phyloP scores from a whole-genome alignment of 23 tunicate genomes.

The Aplidium turbinatum region DNA sequence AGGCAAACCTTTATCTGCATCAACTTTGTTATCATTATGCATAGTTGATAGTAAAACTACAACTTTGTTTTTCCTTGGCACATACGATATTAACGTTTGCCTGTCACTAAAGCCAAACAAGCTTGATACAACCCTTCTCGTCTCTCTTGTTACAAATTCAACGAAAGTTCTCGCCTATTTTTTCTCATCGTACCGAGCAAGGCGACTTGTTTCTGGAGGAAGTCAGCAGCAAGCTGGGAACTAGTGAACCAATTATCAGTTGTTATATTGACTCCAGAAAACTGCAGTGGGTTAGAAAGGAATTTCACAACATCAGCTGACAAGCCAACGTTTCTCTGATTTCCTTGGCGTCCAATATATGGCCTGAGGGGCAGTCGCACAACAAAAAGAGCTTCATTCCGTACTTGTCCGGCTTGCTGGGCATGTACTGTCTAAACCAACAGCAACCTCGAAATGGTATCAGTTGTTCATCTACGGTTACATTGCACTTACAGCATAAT shows the following conservation, averaged over 20 bases:
- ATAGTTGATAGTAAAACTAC: too few species aligned
- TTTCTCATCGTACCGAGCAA: constrained; percentile 25
- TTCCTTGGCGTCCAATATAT: constrained; percentile 32
- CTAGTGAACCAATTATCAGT: constrained; percentile 41
- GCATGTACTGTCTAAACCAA: constrained; percentile 30
- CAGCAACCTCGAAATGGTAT: constrained; percentile 35
- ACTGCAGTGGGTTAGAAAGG: constrained; percentile 23
- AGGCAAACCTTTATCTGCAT: too few species aligned
- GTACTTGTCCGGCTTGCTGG: constrained; percentile 40
- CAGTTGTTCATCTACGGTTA: constrained; percentile 39
- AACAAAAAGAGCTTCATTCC: constrained; percentile 35
- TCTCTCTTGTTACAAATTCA: constrained; percentile 15
- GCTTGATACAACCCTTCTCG: constrained; percentile 16
- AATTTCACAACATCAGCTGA: constrained; percentile 27
- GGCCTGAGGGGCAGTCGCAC: constrained; percentile 27
- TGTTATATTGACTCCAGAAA: constrained; percentile 30
- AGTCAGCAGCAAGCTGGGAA: constrained; percentile 26
- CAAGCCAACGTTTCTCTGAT: constrained; percentile 40
- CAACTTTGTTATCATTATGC: too few species aligned
- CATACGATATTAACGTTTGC: neutral
- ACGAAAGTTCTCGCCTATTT: neutral
- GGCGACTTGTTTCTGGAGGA: constrained; percentile 15
- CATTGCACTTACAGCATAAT: constrained; percentile 22
- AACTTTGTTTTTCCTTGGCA: too few species aligned
- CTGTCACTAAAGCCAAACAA: constrained; percentile 19